A percentile compares a stretch with the other conserved stretches of the same genome.
These are phyloP conservation scores for Cyanoramphus novaezelandiae DNA, from an alignment of 2,113 vertebrate species.

Conservation along the genomic window DNA sequence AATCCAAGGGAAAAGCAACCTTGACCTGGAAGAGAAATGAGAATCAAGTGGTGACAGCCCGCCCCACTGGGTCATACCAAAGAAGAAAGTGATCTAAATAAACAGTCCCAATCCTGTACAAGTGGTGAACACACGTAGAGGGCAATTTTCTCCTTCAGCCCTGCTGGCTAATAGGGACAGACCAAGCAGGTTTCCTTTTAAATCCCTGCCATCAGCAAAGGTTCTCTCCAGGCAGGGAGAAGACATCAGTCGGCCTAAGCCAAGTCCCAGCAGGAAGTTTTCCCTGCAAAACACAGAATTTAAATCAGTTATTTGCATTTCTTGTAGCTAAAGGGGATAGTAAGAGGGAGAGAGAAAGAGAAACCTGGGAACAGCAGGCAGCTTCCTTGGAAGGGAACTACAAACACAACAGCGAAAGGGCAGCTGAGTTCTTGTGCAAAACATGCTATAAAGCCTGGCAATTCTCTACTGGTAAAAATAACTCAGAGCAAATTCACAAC, in stretches of 20 bases:
- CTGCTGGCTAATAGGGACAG: neutral
- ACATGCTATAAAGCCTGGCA: neutral
- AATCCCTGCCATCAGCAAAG: neutral
- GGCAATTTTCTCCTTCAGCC: neutral
- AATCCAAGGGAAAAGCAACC: neutral
- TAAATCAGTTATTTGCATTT: neutral
- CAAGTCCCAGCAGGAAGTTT: neutral
- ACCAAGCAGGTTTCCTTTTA: neutral
- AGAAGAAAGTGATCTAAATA: neutral
- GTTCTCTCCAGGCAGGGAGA: neutral
- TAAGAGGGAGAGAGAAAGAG: neutral
- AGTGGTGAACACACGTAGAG: neutral
- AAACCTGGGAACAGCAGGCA: conserved; percentile 26
- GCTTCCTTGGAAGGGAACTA: neutral
- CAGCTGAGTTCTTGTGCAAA: conserved; percentile 3
- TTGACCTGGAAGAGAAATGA: neutral
- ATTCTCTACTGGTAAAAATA: conserved; percentile 31
- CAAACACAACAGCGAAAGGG: neutral
- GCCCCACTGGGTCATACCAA: neutral
- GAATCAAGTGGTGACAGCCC: neutral
- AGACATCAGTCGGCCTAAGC: neutral
- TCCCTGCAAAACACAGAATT: neutral
- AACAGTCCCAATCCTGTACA: neutral
- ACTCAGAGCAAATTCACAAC: neutral
- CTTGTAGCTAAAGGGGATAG: neutral